Percentiles rank a stretch among this genome's conserved stretches.
phyloP scores from a whole-genome alignment of 2,797 vertebrate species.

The Choloepus didactylus region DNA sequence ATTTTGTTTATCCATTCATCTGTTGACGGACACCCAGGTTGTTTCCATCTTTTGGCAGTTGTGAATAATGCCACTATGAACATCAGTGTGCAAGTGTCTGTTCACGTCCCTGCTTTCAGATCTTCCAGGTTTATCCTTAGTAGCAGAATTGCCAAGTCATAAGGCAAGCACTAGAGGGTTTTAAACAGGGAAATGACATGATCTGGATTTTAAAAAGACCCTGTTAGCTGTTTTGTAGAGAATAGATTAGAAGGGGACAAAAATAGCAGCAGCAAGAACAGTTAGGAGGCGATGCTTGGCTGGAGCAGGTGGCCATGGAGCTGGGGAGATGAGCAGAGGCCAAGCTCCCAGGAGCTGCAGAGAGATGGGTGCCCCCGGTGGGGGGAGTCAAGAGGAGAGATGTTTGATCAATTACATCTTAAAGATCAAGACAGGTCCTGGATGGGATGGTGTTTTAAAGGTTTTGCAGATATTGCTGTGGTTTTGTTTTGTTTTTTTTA shows the following conservation, averaged over 20 bases:
- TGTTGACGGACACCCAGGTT: too few relatives aligned
- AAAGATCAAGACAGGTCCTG: neutral
- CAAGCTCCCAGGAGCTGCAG: neutral
- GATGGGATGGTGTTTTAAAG: neutral
- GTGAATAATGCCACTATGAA: too few relatives aligned
- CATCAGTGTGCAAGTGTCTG: too few relatives aligned
- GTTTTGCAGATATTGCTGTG: neutral
- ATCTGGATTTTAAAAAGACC: constrained; percentile 1
- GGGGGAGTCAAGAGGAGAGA: neutral
- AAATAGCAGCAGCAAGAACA: neutral
- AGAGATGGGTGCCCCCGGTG: neutral
- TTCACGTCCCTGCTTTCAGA: too few relatives aligned
- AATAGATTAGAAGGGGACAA: neutral
- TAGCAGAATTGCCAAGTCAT: too few relatives aligned
- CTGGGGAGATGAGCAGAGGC: neutral
- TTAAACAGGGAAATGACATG: constrained; percentile 19
- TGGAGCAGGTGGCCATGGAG: neutral
- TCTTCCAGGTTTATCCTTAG: too few relatives aligned
- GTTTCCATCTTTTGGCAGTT: too few relatives aligned
- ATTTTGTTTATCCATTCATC: too few relatives aligned
- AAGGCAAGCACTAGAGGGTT: neutral
- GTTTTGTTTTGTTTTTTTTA: neutral
- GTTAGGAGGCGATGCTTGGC: neutral
- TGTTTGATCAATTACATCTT: neutral
- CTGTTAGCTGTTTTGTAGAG: neutral